Evolutionary conservation across 2,888 invertebrate species (phyloP).

Genomic region (Lutraria lutraria): DNA sequence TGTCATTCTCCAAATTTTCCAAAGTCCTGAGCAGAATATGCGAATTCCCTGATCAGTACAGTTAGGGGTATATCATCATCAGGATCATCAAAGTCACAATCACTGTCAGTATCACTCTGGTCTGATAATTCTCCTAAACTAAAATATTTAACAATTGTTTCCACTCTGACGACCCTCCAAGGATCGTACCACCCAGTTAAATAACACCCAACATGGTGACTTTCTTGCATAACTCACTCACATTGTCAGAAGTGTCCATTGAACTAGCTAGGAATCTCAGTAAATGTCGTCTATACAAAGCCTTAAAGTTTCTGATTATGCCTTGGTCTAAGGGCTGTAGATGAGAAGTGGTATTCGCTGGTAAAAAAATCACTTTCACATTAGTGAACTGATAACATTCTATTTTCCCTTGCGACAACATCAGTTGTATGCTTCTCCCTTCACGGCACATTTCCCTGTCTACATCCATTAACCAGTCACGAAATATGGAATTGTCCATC

Average conservation of each 20-base stretch:
- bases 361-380: too few species aligned
- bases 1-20: background rate
- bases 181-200: background rate
- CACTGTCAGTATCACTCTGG: background rate
- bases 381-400: too few species aligned
- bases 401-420: too few species aligned
- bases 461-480: too few species aligned
- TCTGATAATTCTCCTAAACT: background rate
- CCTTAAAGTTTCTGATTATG: constrained; percentile 30
- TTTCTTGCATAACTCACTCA: background rate
- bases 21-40: background rate
- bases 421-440: too few species aligned
- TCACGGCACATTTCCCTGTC: too few species aligned
- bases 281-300: constrained; percentile 16
- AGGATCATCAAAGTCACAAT: background rate
- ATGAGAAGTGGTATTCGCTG: background rate
- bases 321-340: background rate
- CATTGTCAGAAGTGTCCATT: background rate
- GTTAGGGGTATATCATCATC: background rate
- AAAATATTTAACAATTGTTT: constrained; percentile 16
- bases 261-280: background rate
- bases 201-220: constrained; percentile 1
- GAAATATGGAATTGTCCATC: constrained; percentile 66
- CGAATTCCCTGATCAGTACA: background rate
- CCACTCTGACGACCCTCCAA: constrained; percentile 22